Evolutionary conservation across 2,113 vertebrate species (phyloP).

Genomic region (Calidris pugnax): DNA sequence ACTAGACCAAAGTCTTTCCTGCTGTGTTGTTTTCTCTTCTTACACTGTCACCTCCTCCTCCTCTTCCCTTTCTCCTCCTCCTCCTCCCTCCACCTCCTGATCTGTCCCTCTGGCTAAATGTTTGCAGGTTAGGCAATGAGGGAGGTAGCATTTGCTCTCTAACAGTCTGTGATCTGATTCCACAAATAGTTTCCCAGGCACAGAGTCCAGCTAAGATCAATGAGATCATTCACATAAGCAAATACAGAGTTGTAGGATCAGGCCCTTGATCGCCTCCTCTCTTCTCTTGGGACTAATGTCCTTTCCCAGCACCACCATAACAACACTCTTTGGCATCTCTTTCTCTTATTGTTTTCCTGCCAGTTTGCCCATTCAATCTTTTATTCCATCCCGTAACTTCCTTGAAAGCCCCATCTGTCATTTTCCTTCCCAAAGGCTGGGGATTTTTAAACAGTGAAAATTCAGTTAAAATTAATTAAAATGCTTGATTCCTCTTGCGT

Average conservation of each 20-base stretch:
- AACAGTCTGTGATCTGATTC: constrained; percentile 1
- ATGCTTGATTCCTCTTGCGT: not conserved
- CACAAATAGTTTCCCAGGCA: constrained; percentile 23
- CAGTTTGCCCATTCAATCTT: not conserved
- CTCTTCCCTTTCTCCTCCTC: not conserved
- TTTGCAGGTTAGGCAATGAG: not conserved
- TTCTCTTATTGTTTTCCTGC: not conserved
- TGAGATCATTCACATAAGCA: constrained; percentile 49
- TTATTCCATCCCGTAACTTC: not conserved
- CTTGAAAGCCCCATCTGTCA: not conserved
- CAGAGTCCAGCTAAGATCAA: constrained; percentile 8
- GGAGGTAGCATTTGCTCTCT: not conserved
- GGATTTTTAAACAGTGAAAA: not conserved
- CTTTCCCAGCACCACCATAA: constrained; percentile 15
- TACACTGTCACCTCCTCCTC: not conserved
- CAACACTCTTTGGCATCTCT: not conserved
- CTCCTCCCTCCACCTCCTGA: not conserved
- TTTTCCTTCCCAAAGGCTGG: not conserved
- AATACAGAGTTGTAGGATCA: constrained; percentile 44
- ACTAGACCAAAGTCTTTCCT: not conserved
- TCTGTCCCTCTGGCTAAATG: not conserved
- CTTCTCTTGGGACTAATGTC: not conserved
- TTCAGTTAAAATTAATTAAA: not conserved
- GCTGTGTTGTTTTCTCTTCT: not conserved
- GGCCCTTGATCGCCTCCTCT: not conserved